Percentiles rank a stretch among this genome's conserved stretches.
phyloP scores from a whole-genome alignment of 2,113 vertebrate genomes.

The Phasianus colchicus region DNA sequence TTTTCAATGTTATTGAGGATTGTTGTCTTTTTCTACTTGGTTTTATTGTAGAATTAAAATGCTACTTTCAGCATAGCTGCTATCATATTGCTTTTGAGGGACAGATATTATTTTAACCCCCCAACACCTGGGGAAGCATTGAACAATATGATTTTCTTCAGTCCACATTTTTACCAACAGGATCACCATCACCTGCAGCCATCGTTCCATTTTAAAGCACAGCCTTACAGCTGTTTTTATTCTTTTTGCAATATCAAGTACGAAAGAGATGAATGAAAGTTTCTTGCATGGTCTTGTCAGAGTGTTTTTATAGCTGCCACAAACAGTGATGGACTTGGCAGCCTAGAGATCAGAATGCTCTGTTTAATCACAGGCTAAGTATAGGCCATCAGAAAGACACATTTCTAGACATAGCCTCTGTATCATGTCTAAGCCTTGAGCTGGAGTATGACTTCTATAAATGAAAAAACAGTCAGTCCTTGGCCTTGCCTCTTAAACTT shows the following conservation, averaged over 20 bases:
- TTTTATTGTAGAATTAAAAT: slow-evolving; percentile 24
- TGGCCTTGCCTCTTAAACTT: slow-evolving; percentile 1
- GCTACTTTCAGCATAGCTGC: not conserved
- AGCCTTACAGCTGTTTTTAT: slow-evolving; percentile 22
- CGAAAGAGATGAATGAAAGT: slow-evolving; percentile 47
- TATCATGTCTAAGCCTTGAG: slow-evolving; percentile 18
- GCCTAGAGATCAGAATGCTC: slow-evolving; percentile 57
- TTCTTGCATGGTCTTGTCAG: slow-evolving; percentile 56
- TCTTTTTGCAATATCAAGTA: slow-evolving; percentile 24
- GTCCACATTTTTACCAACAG: slow-evolving; percentile 44
- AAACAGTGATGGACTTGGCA: slow-evolving; percentile 41
- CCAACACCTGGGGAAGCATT: slow-evolving; percentile 8
- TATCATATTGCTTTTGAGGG: slow-evolving; percentile 14
- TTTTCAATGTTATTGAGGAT: slow-evolving; percentile 10
- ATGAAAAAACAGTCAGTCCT: not conserved
- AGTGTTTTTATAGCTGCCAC: slow-evolving; percentile 17
- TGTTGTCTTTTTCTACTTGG: not conserved
- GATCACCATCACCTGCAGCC: not conserved
- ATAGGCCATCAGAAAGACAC: slow-evolving; percentile 5
- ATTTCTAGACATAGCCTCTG: slow-evolving; percentile 6
- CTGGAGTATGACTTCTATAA: not conserved
- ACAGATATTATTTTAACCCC: not conserved
- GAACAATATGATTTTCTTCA: slow-evolving; percentile 24
- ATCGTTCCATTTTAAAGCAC: slow-evolving; percentile 15
- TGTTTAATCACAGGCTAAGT: slow-evolving; percentile 57